These are phyloP conservation scores for Mesocentrotus franciscanus DNA, from an alignment of 53 echinoderm and acorn worm species.

Conservation along the genomic window DNA sequence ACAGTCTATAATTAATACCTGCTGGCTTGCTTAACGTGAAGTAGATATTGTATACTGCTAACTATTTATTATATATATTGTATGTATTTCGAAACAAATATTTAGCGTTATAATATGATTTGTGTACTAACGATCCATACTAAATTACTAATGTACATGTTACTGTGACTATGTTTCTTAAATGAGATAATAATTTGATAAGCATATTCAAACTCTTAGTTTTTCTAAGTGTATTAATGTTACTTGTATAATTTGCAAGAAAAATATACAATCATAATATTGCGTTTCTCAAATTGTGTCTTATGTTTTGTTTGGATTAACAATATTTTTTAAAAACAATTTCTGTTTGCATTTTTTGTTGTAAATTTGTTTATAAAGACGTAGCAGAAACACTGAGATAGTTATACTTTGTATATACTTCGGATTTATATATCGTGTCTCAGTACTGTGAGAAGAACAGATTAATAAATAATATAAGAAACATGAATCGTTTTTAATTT, in stretches of 20 bases:
- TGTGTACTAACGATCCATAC: no score
- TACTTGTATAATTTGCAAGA: not conserved
- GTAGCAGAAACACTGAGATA: not conserved
- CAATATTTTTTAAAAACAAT: no score
- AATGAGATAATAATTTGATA: no score
- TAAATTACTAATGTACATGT: no score
- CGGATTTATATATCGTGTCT: conserved; percentile 19
- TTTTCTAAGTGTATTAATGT: no score
- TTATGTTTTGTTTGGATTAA: not conserved
- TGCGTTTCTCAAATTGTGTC: not conserved
- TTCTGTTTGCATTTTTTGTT: not conserved
- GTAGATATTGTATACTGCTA: not conserved
- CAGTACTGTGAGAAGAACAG: not conserved
- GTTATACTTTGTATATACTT: not conserved
- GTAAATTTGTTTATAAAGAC: not conserved
- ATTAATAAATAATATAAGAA: not conserved
- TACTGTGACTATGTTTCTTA: no score
- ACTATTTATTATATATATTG: not conserved
- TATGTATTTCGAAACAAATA: no score
- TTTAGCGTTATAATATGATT: no score
- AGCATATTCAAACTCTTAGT: no score
- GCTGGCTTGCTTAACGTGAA: not conserved
- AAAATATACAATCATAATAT: not conserved
- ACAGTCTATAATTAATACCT: not conserved
- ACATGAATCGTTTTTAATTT: not conserved